A percentile compares a stretch with the other conserved stretches of the same genome.
phyloP scores from a whole-genome alignment of 2,797 vertebrate species.

The Scolopax rusticola region DNA sequence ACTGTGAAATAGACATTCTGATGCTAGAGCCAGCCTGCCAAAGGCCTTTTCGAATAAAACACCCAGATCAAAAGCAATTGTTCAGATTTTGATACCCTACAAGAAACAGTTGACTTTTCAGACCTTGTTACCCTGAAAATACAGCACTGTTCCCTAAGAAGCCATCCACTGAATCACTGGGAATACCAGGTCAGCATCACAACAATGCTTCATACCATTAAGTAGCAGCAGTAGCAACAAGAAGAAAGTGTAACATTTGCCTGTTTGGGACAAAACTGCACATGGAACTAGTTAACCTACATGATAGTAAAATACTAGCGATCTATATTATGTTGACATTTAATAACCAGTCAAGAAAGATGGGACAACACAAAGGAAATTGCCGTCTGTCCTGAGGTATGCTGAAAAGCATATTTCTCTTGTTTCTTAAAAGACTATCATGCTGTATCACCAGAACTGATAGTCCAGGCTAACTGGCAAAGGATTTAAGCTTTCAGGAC shows the following conservation, averaged over 20 bases:
- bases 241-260: background rate
- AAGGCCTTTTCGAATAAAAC: background rate
- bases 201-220: background rate
- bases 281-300: constrained; percentile 12
- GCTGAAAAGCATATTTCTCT: background rate
- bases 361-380: constrained; percentile 19
- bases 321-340: background rate
- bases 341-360: constrained; percentile 32
- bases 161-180: background rate
- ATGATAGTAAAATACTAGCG: constrained; percentile 12
- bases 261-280: background rate
- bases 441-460: background rate
- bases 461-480: background rate
- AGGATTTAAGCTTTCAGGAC: background rate
- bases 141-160: background rate
- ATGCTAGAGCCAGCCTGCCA: background rate
- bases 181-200: background rate
- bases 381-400: background rate
- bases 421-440: background rate
- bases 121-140: background rate
- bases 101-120: background rate
- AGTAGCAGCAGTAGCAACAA: background rate
- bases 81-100: background rate
- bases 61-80: background rate
- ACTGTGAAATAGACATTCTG: background rate